Evolutionary conservation across 1,140 invertebrate species (phyloP).

Genomic region (Rhyzopertha dominica): DNA sequence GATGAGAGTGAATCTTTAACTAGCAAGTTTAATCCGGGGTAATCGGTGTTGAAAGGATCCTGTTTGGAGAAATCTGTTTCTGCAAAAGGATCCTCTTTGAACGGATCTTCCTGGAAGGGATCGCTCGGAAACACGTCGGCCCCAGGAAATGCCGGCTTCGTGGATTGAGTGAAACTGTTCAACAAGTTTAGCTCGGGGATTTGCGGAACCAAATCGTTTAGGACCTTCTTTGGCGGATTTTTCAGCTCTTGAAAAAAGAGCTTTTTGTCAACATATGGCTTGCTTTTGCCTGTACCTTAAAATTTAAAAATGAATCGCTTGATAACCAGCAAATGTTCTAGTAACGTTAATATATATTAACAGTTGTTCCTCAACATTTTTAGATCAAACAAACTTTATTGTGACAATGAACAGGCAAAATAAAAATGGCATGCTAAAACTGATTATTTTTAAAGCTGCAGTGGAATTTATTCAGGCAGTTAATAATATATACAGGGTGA

Average conservation of each 20-base stretch:
- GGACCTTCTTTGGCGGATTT: slow-evolving; percentile 84
- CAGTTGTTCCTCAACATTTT: too few species aligned
- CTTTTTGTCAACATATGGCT: slow-evolving; percentile 90
- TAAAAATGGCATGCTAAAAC: too few species aligned
- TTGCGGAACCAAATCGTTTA: slow-evolving; percentile 70
- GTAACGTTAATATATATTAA: too few species aligned
- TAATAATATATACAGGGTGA: too few species aligned
- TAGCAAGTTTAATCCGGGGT: slow-evolving; percentile 30
- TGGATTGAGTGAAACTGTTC: slow-evolving; percentile 30
- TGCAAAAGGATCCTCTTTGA: slow-evolving; percentile 60
- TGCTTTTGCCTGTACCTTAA: slow-evolving; percentile 75
- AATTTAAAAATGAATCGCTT: slow-evolving; percentile 34
- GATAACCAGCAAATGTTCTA: too few species aligned
- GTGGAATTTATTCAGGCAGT: too few species aligned
- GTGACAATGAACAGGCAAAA: too few species aligned
- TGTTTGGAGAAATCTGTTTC: slow-evolving; percentile 49
- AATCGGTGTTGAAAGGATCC: slow-evolving; percentile 61
- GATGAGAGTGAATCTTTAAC: too few species aligned
- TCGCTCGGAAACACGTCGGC: slow-evolving; percentile 43
- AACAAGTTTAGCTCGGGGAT: slow-evolving; percentile 18
- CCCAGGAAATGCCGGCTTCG: slow-evolving; percentile 11
- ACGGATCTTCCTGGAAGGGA: slow-evolving; percentile 67
- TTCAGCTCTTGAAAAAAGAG: slow-evolving; percentile 92
- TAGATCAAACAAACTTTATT: too few species aligned
- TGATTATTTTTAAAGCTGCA: too few species aligned